A percentile compares a stretch with the other conserved stretches of the same genome.
These are phyloP conservation scores for Mesorhabditis spiculigera DNA, from an alignment of 2,888 invertebrate genomes.

Conservation along the genomic window DNA sequence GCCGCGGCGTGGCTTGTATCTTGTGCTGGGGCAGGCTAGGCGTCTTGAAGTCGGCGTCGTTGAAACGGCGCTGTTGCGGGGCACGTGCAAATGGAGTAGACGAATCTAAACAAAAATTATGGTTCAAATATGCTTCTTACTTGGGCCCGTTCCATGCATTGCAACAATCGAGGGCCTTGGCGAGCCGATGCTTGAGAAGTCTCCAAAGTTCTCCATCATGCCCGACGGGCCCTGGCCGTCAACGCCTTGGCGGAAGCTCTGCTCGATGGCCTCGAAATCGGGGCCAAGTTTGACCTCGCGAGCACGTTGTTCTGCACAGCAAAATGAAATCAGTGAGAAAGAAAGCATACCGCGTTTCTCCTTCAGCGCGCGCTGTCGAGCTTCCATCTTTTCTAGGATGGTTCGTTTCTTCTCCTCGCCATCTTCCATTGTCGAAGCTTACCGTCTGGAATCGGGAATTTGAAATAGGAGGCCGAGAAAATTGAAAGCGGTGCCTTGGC, in stretches of 20 bases:
- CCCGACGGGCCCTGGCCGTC: no score
- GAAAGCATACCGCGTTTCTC: not conserved
- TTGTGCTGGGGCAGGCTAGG: not conserved
- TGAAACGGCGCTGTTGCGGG: not conserved
- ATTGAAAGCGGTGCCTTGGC: no score
- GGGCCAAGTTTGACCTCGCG: not conserved
- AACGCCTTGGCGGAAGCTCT: no score
- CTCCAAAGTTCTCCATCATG: no score
- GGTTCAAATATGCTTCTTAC: not conserved
- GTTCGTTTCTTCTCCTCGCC: not conserved
- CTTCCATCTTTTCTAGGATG: not conserved
- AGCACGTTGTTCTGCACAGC: not conserved
- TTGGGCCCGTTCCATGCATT: not conserved
- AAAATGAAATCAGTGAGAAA: not conserved
- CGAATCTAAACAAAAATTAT: not conserved
- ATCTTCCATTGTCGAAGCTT: not conserved
- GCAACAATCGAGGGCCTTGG: not conserved
- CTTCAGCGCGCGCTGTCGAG: not conserved
- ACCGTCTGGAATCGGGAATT: no score
- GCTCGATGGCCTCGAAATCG: not conserved
- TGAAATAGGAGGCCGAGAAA: no score
- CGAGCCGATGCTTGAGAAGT: no score
- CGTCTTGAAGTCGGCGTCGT: not conserved
- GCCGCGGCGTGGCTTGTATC: not conserved
- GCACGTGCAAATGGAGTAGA: slow-evolving; percentile 6